Evolutionary conservation across 53 echinoderm and acorn worm species (phyloP), one percentile per base, ranked within the genome.

Genomic region (Luidia sarsii): DNA sequence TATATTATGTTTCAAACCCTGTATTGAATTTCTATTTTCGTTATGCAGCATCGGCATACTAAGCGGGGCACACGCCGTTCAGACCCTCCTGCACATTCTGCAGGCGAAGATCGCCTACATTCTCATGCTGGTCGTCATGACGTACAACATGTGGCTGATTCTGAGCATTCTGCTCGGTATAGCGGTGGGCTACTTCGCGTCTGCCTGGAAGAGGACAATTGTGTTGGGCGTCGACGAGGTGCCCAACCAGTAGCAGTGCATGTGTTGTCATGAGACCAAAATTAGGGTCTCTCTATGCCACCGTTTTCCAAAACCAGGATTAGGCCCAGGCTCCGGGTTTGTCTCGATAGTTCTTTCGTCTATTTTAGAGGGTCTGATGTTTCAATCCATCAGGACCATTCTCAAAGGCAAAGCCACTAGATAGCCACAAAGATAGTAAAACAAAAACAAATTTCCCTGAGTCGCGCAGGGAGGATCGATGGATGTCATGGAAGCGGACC

Each of bases 51-150:
- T 77, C 48, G 3, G 2, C 15, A 33, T 77, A 3, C 62, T 77
- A 5, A 77, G 77, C 61, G 59, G 48, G 77, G 6, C 77, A 9
- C 77, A 77, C 77, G 77, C 3, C 3, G 19, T 62, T 15, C 77
- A 77, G 43, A 33, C 77, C 0, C 39, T 90, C 30, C 52, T 87
- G 11, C 89, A 89, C 24, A 50, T 89, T 2, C 63, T 87, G 15
- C 65, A 68, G 3, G 51, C 79, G 6, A 41, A 61, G 34, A 63
- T 89, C 35, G 92, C 81, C 34, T 92, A 90, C 63, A 57, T 92
- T 27, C 75, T 92, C 37, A 92, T 95, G 95, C 77, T 95, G 15
- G 68, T 89, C 24, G 87, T 95, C 50, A 95, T 95, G 95, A 89
- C 87, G 33, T 95, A 90, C 82, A 95, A 95, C 75, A 83, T 49